Evolutionary conservation across 2,888 invertebrate genomes (phyloP).

Genomic region (Synanthedon formicaeformis): DNA sequence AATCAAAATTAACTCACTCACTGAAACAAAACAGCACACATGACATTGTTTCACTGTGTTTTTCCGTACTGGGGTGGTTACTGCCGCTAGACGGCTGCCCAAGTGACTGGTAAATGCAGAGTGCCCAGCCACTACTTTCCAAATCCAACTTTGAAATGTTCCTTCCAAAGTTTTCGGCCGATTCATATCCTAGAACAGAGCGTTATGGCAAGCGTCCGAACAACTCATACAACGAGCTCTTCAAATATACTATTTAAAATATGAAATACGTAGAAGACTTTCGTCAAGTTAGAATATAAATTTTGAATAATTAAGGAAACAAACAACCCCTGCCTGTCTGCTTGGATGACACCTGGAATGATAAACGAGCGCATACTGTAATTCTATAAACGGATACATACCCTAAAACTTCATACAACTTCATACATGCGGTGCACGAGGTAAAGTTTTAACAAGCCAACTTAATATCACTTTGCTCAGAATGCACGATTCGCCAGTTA

Average conservation of each 20-base stretch:
- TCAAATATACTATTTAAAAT: not conserved
- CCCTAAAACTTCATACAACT: conserved; percentile 45
- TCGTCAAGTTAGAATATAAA: not conserved
- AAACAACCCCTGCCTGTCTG: conserved; percentile 10
- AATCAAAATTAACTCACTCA: too few relatives aligned
- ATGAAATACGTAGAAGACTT: not conserved
- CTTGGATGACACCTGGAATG: conserved; percentile 25
- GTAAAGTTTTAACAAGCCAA: conserved; percentile 70
- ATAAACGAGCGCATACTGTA: conserved; percentile 30
- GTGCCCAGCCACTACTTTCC: too few relatives aligned
- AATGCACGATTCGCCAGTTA: conserved; percentile 64
- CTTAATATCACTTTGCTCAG: conserved; percentile 67
- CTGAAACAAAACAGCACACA: too few relatives aligned
- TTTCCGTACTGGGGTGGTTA: too few relatives aligned
- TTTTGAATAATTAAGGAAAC: conserved; percentile 25
- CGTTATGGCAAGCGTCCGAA: too few relatives aligned
- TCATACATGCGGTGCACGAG: conserved; percentile 47
- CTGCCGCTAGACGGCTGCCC: too few relatives aligned
- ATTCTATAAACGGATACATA: conserved; percentile 40
- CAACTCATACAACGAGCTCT: too few relatives aligned
- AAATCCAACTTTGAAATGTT: too few relatives aligned
- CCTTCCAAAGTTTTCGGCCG: too few relatives aligned
- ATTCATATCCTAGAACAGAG: too few relatives aligned
- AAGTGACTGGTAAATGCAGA: too few relatives aligned
- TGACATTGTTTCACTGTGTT: too few relatives aligned